Percentiles rank a stretch among this genome's conserved stretches.
Conservation (phyloP, 2,797 vertebrate genomes). For the Etheostoma perlongum region DNA sequence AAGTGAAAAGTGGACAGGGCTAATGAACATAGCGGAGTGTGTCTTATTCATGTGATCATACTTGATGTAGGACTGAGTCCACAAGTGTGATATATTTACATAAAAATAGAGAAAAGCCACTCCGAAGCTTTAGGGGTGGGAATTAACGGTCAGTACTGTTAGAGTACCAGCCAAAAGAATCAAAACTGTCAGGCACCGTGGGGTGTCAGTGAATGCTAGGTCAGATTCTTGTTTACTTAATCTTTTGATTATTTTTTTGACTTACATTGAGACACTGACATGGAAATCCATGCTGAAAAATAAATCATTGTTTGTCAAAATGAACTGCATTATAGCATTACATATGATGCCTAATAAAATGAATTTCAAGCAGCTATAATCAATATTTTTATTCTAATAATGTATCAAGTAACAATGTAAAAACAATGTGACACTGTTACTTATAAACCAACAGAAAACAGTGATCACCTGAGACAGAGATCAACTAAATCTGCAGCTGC, state of each 20-base stretch:
- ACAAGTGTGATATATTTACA: slow-evolving; percentile 42
- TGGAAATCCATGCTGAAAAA: background rate
- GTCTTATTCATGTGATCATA: slow-evolving; percentile 54
- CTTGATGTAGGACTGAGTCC: slow-evolving; percentile 35
- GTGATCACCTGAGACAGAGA: background rate
- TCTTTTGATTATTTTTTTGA: no score
- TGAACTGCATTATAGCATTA: background rate
- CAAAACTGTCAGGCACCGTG: background rate
- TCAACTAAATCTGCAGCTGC: background rate
- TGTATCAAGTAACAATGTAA: background rate
- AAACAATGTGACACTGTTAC: background rate
- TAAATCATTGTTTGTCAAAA: no score
- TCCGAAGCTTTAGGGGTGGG: background rate
- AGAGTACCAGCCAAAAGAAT: background rate
- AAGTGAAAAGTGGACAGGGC: slow-evolving; percentile 33
- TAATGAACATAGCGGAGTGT: slow-evolving; percentile 40
- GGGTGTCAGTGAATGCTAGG: background rate
- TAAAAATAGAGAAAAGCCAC: slow-evolving; percentile 23
- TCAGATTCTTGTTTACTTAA: background rate
- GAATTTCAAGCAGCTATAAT: background rate
- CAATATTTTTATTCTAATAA: background rate
- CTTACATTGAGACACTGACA: no score
- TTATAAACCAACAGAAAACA: background rate
- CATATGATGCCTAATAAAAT: background rate
- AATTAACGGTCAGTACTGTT: slow-evolving; percentile 12